A percentile compares a stretch with the other conserved stretches of the same genome.
Conservation (phyloP, 1,140 invertebrate species). For the Planococcus citri region DNA sequence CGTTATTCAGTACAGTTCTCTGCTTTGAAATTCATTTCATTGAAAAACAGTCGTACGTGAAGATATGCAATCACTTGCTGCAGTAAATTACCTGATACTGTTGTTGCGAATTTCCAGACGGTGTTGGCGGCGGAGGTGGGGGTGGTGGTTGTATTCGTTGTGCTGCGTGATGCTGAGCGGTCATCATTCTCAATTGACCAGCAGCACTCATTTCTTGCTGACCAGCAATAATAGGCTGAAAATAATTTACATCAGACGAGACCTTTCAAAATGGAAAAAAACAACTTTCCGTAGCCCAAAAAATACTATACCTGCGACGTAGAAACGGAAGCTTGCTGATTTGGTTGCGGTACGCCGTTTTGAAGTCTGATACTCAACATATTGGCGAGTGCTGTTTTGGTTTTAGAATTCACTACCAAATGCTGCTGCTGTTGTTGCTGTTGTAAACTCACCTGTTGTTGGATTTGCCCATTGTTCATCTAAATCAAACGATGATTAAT, state of each 20-base stretch:
- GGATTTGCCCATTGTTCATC: constrained; percentile 23
- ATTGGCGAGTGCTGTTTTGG: constrained; percentile 88
- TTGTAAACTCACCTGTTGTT: constrained; percentile 26
- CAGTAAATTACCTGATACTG: neutral
- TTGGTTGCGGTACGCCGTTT: constrained; percentile 34
- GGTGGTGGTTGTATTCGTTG: constrained; percentile 34
- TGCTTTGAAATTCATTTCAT: constrained; percentile 20
- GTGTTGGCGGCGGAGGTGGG: constrained; percentile 29
- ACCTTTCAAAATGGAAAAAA: neutral
- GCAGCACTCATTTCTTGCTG: constrained; percentile 35
- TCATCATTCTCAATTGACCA: constrained; percentile 46
- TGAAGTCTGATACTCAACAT: constrained; percentile 81
- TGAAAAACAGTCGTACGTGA: neutral
- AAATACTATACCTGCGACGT: neutral
- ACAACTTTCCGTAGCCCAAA: neutral
- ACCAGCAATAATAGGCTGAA: constrained; percentile 21
- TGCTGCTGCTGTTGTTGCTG: constrained; percentile 29
- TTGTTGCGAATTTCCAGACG: neutral
- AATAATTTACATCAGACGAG: neutral
- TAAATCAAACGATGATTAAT: too few relatives aligned
- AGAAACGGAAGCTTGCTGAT: neutral
- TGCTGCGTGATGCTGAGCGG: constrained; percentile 59
- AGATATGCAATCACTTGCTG: neutral
- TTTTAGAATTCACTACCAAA: constrained; percentile 66
- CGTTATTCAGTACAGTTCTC: constrained; percentile 25